These are phyloP conservation scores for Phenacoccus solenopsis DNA, from an alignment of 1,140 invertebrate genomes.

Conservation along the genomic window DNA sequence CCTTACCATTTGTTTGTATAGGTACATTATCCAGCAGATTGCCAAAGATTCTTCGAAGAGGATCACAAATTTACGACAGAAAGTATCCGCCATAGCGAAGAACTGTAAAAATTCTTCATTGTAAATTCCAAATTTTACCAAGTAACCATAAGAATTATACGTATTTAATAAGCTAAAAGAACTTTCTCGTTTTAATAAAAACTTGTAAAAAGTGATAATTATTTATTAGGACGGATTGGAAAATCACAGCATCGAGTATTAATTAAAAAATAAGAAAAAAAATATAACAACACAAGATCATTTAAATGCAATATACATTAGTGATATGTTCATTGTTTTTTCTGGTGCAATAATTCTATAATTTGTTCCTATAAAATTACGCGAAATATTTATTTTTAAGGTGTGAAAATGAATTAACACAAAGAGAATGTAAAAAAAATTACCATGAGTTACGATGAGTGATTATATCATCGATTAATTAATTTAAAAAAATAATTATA, in stretches of 20 bases:
- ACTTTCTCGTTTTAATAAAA: not conserved
- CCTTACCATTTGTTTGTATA: slow-evolving; percentile 30
- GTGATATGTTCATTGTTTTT: not conserved
- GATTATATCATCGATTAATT: no score
- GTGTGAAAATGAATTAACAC: not conserved
- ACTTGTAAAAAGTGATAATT: not conserved
- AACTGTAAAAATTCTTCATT: slow-evolving; percentile 39
- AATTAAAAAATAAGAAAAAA: not conserved
- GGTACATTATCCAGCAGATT: slow-evolving; percentile 56
- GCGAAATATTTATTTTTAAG: not conserved
- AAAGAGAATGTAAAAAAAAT: not conserved
- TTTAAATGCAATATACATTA: no score
- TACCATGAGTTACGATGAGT: no score
- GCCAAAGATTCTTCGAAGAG: slow-evolving; percentile 60
- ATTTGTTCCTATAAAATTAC: not conserved
- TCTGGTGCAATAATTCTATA: not conserved
- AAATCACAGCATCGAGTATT: not conserved
- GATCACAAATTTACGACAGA: slow-evolving; percentile 66
- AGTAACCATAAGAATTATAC: not conserved
- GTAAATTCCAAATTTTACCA: not conserved
- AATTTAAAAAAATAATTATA: no score
- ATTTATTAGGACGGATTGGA: not conserved
- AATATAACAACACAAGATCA: not conserved
- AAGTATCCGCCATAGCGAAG: slow-evolving; percentile 44
- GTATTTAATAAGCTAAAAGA: no score